These are phyloP conservation scores for Leucophora obtusa DNA, from an alignment of 2,888 invertebrate species.

Conservation along the genomic window DNA sequence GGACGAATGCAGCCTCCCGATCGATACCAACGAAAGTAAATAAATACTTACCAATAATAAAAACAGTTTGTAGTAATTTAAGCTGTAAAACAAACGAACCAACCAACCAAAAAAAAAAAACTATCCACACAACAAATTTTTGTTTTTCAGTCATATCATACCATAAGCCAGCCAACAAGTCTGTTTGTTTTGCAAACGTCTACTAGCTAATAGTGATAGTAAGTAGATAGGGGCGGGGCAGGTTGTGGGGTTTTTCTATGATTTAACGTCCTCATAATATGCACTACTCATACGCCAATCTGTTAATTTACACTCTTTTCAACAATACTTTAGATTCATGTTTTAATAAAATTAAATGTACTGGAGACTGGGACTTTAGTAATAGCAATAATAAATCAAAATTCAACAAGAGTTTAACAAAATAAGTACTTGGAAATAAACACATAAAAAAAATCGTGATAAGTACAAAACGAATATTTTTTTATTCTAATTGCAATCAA, in stretches of 20 bases:
- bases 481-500: too few relatives aligned
- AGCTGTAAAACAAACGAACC: neutral
- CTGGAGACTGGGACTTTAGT: neutral
- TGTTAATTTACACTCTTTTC: neutral
- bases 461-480: too few relatives aligned
- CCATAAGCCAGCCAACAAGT: neutral
- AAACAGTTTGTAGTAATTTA: neutral
- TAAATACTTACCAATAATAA: neutral
- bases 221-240: neutral
- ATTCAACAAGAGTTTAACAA: too few relatives aligned
- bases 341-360: neutral
- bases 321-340: neutral
- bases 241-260: neutral
- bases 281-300: neutral
- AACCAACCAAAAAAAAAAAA: neutral
- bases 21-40: slow-evolving; percentile 16
- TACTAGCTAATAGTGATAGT: neutral
- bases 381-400: neutral
- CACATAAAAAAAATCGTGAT: too few relatives aligned
- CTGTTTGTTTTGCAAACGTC: neutral
- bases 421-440: too few relatives aligned
- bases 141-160: neutral
- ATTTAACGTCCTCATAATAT: neutral
- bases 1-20: slow-evolving; percentile 37
- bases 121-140: neutral